Evolutionary conservation across 2,888 invertebrate genomes (phyloP), one percentile per base, ranked within the genome.

Genomic region (Pseudococcus longispinus): DNA sequence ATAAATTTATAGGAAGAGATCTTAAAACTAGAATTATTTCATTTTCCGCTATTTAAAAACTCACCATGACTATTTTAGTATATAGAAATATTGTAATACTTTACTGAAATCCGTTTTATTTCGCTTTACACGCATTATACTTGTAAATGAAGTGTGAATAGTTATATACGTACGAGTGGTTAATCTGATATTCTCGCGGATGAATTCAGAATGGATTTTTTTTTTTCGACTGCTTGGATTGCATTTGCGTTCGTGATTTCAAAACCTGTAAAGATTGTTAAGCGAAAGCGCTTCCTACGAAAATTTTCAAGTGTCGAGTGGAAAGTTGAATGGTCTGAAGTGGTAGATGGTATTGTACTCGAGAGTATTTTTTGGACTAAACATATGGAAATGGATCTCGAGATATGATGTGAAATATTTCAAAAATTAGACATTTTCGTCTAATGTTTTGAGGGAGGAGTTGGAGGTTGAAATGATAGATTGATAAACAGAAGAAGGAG

Each of bases 51-150:
- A 74, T 74, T 74, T 74, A 74, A 29, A 37, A 74, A 74, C 32
- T 74, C 37, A 74, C 74, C 74, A 74, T 74, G 74, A 74, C 74
- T 32, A 74, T 74, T 74, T 74, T 74, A 74, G 74, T 37, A 37
- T 37, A 37, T 74, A 74, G 65, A 74, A 74, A 74, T 74, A 74
- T 74, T 74, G 74, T 74, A 32, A 74, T 74, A 37, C 37, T 37
- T 37, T 37, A 37, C 74, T 74, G 37, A 51, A 74, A 74, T 74
- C 37, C 74, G 20, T 37, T 74, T 74, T 32, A 37, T 32, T 74
- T 74, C 74, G 74, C n/a, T 74, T 74, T 29, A 37, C 74, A 26
- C 74, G 74, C 74, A 74, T 74, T 74, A 74, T 74, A 74, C 74
- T 74, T 74, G 74, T 74, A 74, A 74, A 74, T 74, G 29, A 74